Conservation (phyloP, 1,140 invertebrate species). For the Zophobas morio region DNA sequence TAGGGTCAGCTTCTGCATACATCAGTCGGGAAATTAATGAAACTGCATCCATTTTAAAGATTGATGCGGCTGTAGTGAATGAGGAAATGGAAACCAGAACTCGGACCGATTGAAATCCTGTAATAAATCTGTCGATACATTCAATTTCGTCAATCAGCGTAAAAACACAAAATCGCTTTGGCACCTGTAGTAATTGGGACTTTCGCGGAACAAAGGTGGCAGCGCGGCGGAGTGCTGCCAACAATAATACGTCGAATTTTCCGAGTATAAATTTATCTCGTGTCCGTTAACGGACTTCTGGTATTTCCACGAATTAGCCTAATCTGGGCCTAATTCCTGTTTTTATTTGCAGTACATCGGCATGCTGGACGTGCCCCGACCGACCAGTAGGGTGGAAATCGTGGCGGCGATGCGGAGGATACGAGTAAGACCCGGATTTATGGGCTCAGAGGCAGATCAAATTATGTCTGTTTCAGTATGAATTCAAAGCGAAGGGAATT, state of each 20-base stretch:
- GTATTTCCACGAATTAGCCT: not conserved
- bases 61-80: slow-evolving; percentile 6
- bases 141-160: slow-evolving; percentile 1
- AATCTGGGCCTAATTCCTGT: slow-evolving; percentile 40
- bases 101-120: not conserved
- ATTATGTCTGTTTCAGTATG: slow-evolving; percentile 82
- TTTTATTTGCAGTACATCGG: slow-evolving; percentile 93
- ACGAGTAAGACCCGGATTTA: slow-evolving; percentile 80
- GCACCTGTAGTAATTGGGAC: not conserved
- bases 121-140: not conserved
- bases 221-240: not conserved
- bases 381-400: slow-evolving; percentile 96
- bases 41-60: slow-evolving; percentile 6
- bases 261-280: not conserved
- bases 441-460: slow-evolving; percentile 14
- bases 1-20: not conserved
- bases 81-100: not conserved
- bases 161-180: not conserved
- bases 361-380: slow-evolving; percentile 95
- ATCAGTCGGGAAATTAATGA: not conserved
- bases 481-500: slow-evolving; percentile 97
- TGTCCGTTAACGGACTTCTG: not conserved
- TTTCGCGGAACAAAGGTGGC: not conserved
- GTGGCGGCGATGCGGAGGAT: slow-evolving; percentile 98
- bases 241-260: not conserved